Base-by-base conservation (phyloP, 2,797 vertebrate species). In the Choloepus didactylus region DNA sequence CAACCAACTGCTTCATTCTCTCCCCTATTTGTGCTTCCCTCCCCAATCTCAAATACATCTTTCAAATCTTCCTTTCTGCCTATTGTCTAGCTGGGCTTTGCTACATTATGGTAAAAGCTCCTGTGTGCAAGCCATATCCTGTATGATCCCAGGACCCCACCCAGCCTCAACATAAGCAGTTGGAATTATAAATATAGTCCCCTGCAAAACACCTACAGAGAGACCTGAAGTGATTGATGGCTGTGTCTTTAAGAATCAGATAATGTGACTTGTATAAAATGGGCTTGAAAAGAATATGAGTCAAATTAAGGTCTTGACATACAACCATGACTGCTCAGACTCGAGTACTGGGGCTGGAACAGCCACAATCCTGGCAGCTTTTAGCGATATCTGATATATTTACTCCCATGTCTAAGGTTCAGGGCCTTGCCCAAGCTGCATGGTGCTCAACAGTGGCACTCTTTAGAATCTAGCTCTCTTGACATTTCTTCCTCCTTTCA, bases 251-350 rank as follows among this genome's bases (percentile, higher is more conserved):
- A 66, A 92, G 69, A 80, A 64, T 80, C 25, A 54, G 35, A 70
- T 54, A 51, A 62, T 14, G 19, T 46, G 12, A 29, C 73, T 72
- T 49, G 9, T 0, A 49, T 21, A 84, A 96, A 44, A 75, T 46
- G 23, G 38, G 77, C 60, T 73, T 77, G 21, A 88, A 87, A 1
- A 41, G 84, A 87, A 83, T 75, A 87, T 11, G 6, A 93, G 46
- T 87, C 76, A 56, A 72, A 80, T 67, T 41, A 93, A 83, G 70
- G 89, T 46, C 12, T 10, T 85, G 51, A 72, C 62, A n/a, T 27
- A 60, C 2, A 92, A 49, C 4, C 8, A 66, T 6, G 38, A 69
- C 46, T 70, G 38, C 51, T 85, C 6, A 66, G 10, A 70, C 35
- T 16, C 25, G 31, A 82, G 18, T 72, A 70, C 59, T 70, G 54